Conservation (phyloP, 2,888 invertebrate species). For the Apotomis turbidana region DNA sequence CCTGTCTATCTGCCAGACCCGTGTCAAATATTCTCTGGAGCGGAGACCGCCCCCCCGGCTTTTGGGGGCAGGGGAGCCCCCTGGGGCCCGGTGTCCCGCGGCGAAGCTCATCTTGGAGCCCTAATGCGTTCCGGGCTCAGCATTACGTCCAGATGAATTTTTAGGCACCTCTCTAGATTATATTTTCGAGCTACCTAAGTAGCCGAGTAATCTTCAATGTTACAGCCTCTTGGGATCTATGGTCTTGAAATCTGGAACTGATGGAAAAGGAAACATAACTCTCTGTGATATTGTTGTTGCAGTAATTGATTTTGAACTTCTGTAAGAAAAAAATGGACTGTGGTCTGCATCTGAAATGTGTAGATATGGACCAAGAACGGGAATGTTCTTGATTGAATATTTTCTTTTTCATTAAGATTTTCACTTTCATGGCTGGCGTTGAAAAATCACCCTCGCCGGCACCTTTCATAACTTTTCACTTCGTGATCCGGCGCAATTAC, state of each 20-base stretch:
- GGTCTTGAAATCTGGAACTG: no score
- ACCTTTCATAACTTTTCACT: constrained; percentile 84
- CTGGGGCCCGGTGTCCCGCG: constrained; percentile 81
- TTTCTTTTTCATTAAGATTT: constrained; percentile 80
- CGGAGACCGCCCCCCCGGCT: constrained; percentile 76
- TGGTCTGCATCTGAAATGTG: not conserved
- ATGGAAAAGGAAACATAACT: no score
- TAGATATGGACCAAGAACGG: constrained; percentile 3
- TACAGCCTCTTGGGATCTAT: not conserved
- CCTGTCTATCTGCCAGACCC: constrained; percentile 84
- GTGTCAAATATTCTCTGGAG: constrained; percentile 84
- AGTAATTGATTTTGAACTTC: no score
- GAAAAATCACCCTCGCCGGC: constrained; percentile 78
- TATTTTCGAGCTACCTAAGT: constrained; percentile 5
- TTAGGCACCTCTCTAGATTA: constrained; percentile 58
- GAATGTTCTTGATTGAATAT: constrained; percentile 66
- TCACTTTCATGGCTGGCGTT: constrained; percentile 69
- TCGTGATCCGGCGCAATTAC: constrained; percentile 82
- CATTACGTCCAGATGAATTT: constrained; percentile 78
- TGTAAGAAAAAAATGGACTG: not conserved
- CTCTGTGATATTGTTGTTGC: no score
- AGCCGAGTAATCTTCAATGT: not conserved
- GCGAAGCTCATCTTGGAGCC: constrained; percentile 82
- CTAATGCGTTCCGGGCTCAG: constrained; percentile 78
- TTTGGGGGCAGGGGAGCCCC: constrained; percentile 71